Evolutionary conservation across 2,888 invertebrate species (phyloP).

Genomic region (Lycia hirtaria): DNA sequence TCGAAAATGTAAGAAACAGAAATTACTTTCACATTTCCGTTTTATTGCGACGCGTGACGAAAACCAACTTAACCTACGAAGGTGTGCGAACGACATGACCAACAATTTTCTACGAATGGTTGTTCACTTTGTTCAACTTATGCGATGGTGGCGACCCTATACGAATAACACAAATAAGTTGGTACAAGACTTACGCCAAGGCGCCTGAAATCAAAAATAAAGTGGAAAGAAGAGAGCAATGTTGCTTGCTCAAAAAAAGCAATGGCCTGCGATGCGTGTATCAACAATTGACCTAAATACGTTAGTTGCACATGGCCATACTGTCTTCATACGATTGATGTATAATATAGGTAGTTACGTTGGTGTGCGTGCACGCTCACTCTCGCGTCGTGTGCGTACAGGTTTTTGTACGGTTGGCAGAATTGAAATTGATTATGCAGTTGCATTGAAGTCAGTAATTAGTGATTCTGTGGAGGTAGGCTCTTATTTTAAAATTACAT

Average conservation of each 20-base stretch:
- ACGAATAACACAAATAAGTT: not conserved
- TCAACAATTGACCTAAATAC: conserved; percentile 81
- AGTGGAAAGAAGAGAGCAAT: conserved; percentile 43
- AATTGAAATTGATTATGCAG: conserved; percentile 32
- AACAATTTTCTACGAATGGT: not conserved
- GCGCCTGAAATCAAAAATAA: conserved; percentile 55
- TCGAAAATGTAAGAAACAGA: too few relatives aligned
- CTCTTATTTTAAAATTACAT: not conserved
- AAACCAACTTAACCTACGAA: not conserved
- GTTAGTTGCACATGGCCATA: conserved; percentile 64
- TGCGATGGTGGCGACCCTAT: not conserved
- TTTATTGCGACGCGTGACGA: not conserved
- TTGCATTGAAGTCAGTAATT: conserved; percentile 22
- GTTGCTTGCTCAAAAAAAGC: conserved; percentile 52
- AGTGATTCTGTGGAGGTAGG: conserved; percentile 12
- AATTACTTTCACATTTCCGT: not conserved
- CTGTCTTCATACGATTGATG: conserved; percentile 53
- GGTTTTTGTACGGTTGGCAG: conserved; percentile 46
- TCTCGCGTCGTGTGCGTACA: conserved; percentile 43
- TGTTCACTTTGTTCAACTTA: not conserved
- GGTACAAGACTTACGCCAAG: conserved; percentile 31
- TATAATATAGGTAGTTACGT: conserved; percentile 25
- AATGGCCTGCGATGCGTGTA: conserved; percentile 63
- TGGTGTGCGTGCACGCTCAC: conserved; percentile 51
- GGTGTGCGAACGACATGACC: not conserved